Percentiles rank a stretch among this genome's conserved stretches.
Evolutionary conservation across 2,888 invertebrate genomes (phyloP).

Genomic region (Digitonthophagus gazella): DNA sequence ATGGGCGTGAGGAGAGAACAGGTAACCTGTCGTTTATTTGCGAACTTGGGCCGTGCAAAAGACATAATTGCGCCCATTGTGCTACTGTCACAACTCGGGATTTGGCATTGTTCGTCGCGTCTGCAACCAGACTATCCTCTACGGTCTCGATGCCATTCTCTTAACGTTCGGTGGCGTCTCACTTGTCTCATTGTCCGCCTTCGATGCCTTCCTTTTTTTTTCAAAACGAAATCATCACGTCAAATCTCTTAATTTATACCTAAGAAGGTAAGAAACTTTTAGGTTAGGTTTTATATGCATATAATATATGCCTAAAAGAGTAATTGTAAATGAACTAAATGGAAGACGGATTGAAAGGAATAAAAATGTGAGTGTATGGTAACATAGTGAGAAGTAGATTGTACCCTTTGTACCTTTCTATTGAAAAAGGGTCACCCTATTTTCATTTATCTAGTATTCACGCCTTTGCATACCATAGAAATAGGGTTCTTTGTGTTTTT

Average conservation of each 20-base stretch:
- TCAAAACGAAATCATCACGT: no score
- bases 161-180: background rate
- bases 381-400: background rate
- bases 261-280: no score
- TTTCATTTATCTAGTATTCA: background rate
- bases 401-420: background rate
- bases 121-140: conserved; percentile 6
- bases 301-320: no score
- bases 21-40: background rate
- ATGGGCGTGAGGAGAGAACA: background rate
- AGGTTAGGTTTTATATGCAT: no score
- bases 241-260: no score
- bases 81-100: conserved; percentile 50
- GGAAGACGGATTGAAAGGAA: background rate
- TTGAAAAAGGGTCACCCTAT: background rate
- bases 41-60: conserved; percentile 35
- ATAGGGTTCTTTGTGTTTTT: background rate
- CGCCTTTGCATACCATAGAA: background rate
- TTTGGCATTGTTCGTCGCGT: conserved; percentile 43
- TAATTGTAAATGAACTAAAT: background rate
- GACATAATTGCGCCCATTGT: conserved; percentile 51
- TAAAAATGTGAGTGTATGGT: background rate
- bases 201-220: background rate
- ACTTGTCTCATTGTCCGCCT: background rate
- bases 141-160: background rate